Percentiles rank a stretch among this genome's conserved stretches.
phyloP scores from a whole-genome alignment of 2,888 invertebrate species.

The Pheosia tremula region DNA sequence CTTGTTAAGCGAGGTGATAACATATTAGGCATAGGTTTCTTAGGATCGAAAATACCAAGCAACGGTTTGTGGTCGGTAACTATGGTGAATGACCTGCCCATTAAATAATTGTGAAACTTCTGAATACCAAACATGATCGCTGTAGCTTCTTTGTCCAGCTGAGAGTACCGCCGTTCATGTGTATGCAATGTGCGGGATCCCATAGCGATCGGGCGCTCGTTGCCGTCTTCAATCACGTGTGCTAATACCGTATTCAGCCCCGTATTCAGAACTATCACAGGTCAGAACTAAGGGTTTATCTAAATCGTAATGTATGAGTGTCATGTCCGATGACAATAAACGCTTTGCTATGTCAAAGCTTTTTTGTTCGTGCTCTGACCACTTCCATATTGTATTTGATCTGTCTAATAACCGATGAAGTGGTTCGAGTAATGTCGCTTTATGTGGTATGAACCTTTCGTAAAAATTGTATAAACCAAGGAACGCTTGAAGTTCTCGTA shows the following conservation, averaged over 20 bases:
- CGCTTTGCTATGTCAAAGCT: conserved; percentile 18
- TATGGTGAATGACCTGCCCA: conserved; percentile 17
- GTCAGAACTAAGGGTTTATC: conserved; percentile 12
- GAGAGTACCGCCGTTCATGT: conserved; percentile 28
- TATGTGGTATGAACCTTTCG: conserved; percentile 8
- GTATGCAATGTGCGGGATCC: conserved; percentile 25
- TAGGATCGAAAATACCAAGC: conserved; percentile 13
- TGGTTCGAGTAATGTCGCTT: conserved; percentile 11
- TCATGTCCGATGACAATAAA: conserved; percentile 20
- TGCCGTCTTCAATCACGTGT: conserved; percentile 26
- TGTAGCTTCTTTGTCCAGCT: conserved; percentile 33
- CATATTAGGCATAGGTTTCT: conserved; percentile 9
- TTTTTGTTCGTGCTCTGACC: conserved; percentile 16
- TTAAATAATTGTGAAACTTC: conserved; percentile 19
- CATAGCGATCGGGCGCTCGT: conserved; percentile 27
- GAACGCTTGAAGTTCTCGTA: conserved; percentile 5
- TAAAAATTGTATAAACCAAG: conserved; percentile 12
- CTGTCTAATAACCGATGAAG: conserved; percentile 13
- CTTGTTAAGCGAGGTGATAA: conserved; percentile 13
- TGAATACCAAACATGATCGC: conserved; percentile 31
- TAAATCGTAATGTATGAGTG: conserved; percentile 8
- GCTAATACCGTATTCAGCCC: conserved; percentile 26
- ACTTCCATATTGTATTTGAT: conserved; percentile 8
- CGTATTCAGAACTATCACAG: conserved; percentile 26
- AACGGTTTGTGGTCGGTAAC: conserved; percentile 26